phyloP scores from a whole-genome alignment of 2,113 vertebrate species.

The Solea senegalensis region DNA sequence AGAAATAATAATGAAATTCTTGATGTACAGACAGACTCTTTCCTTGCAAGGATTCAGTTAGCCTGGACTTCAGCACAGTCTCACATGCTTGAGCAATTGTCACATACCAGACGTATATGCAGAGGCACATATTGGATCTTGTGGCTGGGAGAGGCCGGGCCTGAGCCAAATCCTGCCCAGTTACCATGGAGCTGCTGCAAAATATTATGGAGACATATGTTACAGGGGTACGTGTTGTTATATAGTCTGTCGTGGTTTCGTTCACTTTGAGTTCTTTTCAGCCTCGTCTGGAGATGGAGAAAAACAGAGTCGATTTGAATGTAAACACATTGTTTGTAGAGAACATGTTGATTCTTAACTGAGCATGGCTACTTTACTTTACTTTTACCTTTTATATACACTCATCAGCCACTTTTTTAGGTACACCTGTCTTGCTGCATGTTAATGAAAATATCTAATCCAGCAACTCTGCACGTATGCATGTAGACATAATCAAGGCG shows the following conservation, averaged over 20 bases:
- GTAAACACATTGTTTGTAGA: too few relatives aligned
- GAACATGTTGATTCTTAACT: too few relatives aligned
- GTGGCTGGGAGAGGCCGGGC: slow-evolving; percentile 41
- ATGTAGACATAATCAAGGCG: too few relatives aligned
- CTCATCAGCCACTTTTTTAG: too few relatives aligned
- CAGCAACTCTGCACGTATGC: too few relatives aligned
- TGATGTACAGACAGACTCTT: not conserved
- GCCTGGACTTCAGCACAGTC: slow-evolving; percentile 14
- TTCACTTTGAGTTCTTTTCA: too few relatives aligned
- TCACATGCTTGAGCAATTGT: slow-evolving; percentile 51
- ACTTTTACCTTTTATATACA: too few relatives aligned
- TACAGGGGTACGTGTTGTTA: slow-evolving; percentile 56
- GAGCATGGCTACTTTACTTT: too few relatives aligned
- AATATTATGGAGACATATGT: slow-evolving; percentile 74
- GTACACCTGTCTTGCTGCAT: too few relatives aligned
- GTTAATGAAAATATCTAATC: too few relatives aligned
- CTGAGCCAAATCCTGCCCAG: slow-evolving; percentile 51
- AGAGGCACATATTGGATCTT: slow-evolving; percentile 51
- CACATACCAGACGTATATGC: slow-evolving; percentile 46
- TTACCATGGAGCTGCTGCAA: slow-evolving; percentile 70
- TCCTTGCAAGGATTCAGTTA: not conserved
- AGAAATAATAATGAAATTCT: too few relatives aligned
- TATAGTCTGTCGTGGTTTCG: slow-evolving; percentile 19
- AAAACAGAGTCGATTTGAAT: not conserved
- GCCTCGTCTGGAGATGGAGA: not conserved